Evolutionary conservation across 2,888 invertebrate genomes (phyloP).

Genomic region (Parnassius mnemosyne): DNA sequence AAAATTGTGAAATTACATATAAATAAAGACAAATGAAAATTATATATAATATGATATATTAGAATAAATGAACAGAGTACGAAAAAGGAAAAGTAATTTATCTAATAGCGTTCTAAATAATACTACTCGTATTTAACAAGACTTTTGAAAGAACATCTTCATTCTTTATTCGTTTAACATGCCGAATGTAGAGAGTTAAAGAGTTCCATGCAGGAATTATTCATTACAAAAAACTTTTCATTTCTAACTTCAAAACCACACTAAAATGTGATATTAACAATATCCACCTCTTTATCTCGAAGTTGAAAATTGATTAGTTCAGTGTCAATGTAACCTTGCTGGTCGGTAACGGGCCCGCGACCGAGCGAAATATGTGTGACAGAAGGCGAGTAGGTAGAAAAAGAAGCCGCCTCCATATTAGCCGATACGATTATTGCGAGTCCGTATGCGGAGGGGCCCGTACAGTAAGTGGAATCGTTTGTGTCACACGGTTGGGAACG

Average conservation of each 20-base stretch:
- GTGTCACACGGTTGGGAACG: conserved; percentile 8
- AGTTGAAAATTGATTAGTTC: conserved; percentile 7
- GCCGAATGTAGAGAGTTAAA: no score
- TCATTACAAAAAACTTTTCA: conserved; percentile 11
- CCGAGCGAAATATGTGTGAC: conserved; percentile 58
- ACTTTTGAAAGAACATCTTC: no score
- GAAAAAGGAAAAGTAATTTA: no score
- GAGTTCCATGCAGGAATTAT: neutral
- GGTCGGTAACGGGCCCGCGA: conserved; percentile 57
- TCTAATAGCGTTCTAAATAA: no score
- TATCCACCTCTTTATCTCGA: neutral
- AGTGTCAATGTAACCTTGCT: conserved; percentile 34
- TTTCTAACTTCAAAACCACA: neutral
- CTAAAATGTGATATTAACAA: neutral
- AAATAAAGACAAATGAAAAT: no score
- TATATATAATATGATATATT: no score
- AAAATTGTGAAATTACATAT: no score
- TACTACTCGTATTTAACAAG: no score
- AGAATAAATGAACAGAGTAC: no score
- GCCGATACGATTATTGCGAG: conserved; percentile 60
- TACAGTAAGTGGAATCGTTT: conserved; percentile 21
- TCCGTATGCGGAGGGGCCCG: conserved; percentile 40
- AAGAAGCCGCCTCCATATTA: conserved; percentile 59
- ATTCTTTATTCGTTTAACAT: no score
- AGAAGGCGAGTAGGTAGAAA: conserved; percentile 46